Percentiles rank a stretch among this genome's conserved stretches.
Evolutionary conservation across 23 tunicate species (phyloP).

Genomic region (Oikopleura vanhoeffeni): DNA sequence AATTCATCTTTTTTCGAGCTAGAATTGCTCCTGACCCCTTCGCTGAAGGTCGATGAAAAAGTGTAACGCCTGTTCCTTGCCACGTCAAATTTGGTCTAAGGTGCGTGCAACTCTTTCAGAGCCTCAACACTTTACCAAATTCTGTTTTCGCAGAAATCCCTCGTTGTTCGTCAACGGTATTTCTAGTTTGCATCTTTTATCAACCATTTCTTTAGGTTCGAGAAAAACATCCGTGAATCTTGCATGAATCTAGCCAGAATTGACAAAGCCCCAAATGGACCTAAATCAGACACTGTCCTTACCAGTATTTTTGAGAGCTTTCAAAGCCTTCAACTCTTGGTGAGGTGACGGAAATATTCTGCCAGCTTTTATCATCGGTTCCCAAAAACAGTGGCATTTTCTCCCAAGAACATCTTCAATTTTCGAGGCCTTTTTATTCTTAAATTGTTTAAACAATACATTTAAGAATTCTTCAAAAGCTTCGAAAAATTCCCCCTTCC

Average conservation of each 20-base stretch:
- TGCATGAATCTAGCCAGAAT: neutral
- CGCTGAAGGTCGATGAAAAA: neutral
- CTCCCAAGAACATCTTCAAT: neutral
- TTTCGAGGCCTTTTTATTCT: neutral
- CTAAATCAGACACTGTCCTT: neutral
- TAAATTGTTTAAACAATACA: neutral
- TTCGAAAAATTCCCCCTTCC: neutral
- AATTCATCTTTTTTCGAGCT: neutral
- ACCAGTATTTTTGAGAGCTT: neutral
- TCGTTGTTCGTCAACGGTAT: neutral
- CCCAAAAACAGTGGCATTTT: neutral
- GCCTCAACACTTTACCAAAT: neutral
- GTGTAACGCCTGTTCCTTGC: neutral
- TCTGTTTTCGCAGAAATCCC: neutral
- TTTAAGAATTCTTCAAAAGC: too few relatives aligned
- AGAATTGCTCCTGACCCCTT: constrained; percentile 6
- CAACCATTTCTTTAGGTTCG: neutral
- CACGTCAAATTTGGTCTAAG: neutral
- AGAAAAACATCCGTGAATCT: neutral
- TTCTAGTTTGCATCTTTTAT: neutral
- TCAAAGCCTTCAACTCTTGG: neutral
- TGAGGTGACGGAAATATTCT: neutral
- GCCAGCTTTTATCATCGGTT: neutral
- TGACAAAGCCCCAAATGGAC: neutral
- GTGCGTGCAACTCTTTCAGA: neutral